These are phyloP conservation scores for Gobius niger DNA, from an alignment of 2,113 vertebrate species.

Conservation along the genomic window DNA sequence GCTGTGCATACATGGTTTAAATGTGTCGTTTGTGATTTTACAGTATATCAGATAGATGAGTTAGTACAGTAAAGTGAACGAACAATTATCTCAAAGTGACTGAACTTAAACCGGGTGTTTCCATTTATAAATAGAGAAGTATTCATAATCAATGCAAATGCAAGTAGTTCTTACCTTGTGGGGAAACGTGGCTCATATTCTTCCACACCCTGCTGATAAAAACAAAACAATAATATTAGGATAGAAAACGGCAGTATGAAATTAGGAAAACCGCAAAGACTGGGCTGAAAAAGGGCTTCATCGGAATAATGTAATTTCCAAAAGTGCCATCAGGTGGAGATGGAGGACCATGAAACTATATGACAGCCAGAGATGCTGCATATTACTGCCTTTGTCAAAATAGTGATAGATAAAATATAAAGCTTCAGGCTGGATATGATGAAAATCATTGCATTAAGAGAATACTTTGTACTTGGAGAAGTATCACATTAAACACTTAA, in stretches of 20 bases:
- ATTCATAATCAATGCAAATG: neutral
- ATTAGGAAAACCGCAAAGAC: no score
- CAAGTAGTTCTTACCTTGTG: constrained; percentile 83
- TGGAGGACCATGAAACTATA: neutral
- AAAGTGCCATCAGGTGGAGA: constrained; percentile 51
- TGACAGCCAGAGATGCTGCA: neutral
- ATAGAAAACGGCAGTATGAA: no score
- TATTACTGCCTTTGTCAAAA: no score
- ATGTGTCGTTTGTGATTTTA: no score
- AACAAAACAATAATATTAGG: neutral
- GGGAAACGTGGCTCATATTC: constrained; percentile 86
- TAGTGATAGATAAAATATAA: no score
- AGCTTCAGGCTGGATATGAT: no score
- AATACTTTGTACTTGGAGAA: no score
- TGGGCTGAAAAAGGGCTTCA: no score
- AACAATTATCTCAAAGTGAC: neutral
- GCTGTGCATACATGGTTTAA: no score
- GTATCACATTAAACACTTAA: no score
- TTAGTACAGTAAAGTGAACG: neutral
- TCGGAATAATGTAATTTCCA: neutral
- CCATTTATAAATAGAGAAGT: neutral
- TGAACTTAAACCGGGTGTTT: constrained; percentile 14
- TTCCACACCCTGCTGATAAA: constrained; percentile 76
- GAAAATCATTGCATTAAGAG: no score
- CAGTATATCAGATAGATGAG: no score